phyloP scores from a whole-genome alignment of 2,113 vertebrate genomes.

The Bombycilla garrulus region DNA sequence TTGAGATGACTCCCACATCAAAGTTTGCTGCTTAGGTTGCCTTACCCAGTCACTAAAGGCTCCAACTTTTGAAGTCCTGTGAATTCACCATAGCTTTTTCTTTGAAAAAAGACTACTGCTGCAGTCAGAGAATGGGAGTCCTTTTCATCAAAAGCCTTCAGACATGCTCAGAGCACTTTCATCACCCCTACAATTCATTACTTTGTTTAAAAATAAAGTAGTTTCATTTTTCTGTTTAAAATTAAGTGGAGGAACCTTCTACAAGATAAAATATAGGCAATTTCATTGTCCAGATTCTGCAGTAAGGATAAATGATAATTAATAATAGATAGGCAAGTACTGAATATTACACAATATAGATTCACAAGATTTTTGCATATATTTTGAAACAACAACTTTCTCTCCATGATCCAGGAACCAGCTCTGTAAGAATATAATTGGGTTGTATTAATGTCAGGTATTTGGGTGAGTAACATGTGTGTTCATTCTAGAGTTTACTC shows the following conservation, averaged over 20 bases:
- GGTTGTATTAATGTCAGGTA: constrained; percentile 1
- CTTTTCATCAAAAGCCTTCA: background rate
- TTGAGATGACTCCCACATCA: background rate
- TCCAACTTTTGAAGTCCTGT: background rate
- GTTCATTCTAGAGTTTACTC: background rate
- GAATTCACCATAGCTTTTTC: background rate
- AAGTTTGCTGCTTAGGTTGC: background rate
- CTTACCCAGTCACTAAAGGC: background rate
- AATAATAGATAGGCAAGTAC: background rate
- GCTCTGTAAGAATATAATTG: constrained; percentile 28
- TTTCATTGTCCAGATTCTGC: background rate
- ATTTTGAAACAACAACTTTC: constrained; percentile 43
- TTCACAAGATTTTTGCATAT: background rate
- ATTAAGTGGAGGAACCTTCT: background rate
- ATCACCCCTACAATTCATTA: background rate
- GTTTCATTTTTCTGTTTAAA: background rate
- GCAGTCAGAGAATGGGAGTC: background rate
- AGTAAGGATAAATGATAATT: constrained; percentile 30
- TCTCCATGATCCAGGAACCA: constrained; percentile 38
- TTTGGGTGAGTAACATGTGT: background rate
- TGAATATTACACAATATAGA: background rate
- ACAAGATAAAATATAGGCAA: background rate
- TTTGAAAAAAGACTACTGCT: background rate
- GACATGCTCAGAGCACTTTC: background rate
- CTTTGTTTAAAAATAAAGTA: background rate